Base-by-base conservation (phyloP, 2,888 invertebrate genomes). In the Polymixis flavicincta region DNA sequence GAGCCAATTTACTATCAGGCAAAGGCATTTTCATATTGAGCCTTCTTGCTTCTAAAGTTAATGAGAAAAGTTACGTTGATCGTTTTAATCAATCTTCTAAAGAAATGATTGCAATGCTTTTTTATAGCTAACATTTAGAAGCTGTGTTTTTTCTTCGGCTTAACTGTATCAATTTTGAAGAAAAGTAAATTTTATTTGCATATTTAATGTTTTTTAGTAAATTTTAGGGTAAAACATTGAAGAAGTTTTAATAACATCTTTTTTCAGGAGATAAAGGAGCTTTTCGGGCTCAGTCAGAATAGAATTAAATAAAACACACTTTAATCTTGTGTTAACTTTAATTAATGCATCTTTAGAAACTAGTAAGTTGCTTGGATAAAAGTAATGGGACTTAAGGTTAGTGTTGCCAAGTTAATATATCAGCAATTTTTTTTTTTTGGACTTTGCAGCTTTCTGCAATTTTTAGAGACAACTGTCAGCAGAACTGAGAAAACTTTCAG, bases 181-280 rank as follows among this genome's bases (percentile, higher is more conserved):
- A 82, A 86, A 73, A 80, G 65, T 74, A 87, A 90, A 90, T 89
- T 87, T 86, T 84, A 90, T 89, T 89, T 87, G 89, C 88, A 89
- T 90, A 85, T 86, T 88, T 83, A 81, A 84, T 68, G 74, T 75
- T 84, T 90, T 85, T 82, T 78, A 74, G 82, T 78, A 84, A 87
- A 89, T 87, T 83, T 89, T 87, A 86, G 71, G 71, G 71, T 82
- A 75, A 89, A 87, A 84, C n/a, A 87, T 80, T 84, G 65, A 74
- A 60, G n/a, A 88, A 90, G 63, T 90, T 90, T 89, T 88, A 86
- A 77, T 50, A 19, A 28, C 13, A 76, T 82, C 83, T 81, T 80
- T 63, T 50, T 45, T 45, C n/a, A 69, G 5, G 1, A n/a, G 7
- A 59, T 28, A 66, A 25, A 2, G 1, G 9, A 25, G 48, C 28